Base-by-base conservation (phyloP, 2,888 invertebrate genomes). In the Pristionchus mayeri region DNA sequence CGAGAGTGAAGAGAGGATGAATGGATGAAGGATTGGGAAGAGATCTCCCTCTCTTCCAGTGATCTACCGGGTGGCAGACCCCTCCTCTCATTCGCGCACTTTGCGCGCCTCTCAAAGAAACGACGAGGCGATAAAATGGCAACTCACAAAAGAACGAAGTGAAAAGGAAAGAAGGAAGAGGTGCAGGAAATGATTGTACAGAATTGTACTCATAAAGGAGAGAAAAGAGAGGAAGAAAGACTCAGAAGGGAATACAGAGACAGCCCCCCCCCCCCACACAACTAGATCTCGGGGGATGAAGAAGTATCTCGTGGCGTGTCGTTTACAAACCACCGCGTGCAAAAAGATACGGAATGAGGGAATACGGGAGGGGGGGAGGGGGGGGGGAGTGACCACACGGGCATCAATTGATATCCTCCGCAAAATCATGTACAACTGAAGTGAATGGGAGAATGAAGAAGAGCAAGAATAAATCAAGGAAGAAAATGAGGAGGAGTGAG, bases 81-180 rank as follows among this genome's bases (percentile, higher is more conserved):
- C 50, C 21, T 21, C 21, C 50, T 50, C 50, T 50, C 50, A 50
- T 50, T 4, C 50, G 50, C 50, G 52, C 57, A 57, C 57, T 57
- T 57, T 57, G n/a, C 57, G 18, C 57, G 57, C 11, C 57, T 13
- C 52, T 52, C 52, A 57, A 57, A 57, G 57, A 57, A 57, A 57
- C n/a, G 57, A 57, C 52, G 52, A 57, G 57, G 57, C 57, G 57
- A 57, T 57, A 57, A 57, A 57, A 57, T 57, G 57, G 57, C 57
- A 57, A 57, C 27, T 52, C 16, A 57, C 57, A 57, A 57, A 57
- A 57, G 57, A 57, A 24, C n/a, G 57, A n/a, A 18, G 57, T 57
- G 57, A 57, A 57, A 57, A 57, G 57, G 57, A 24, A 24, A 24
- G 57, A 57, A 27, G 57, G 24, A 24, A 18, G 52, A 52, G 57